Percentiles rank a stretch among this genome's conserved stretches.
Evolutionary conservation across 2,888 invertebrate genomes (phyloP).

Genomic region (Ditula angustiorana): DNA sequence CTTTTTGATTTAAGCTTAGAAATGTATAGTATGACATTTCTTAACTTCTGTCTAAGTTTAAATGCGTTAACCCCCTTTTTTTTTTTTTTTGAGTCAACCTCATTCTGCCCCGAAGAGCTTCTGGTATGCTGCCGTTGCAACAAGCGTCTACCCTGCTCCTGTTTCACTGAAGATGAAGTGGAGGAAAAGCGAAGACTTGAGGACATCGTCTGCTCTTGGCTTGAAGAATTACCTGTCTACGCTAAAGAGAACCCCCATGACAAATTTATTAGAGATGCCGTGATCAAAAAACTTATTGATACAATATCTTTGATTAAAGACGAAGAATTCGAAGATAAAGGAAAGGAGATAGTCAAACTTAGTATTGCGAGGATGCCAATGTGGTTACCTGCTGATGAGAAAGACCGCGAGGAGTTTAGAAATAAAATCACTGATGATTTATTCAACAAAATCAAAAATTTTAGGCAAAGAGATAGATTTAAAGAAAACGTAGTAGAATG

Average conservation of each 20-base stretch:
- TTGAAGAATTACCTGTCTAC: conserved; percentile 53
- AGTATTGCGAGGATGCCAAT: conserved; percentile 55
- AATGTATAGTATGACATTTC: too few species aligned
- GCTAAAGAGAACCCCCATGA: conserved; percentile 47
- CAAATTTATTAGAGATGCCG: conserved; percentile 46
- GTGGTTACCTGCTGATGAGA: conserved; percentile 53
- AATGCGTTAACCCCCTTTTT: too few species aligned
- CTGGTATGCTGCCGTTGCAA: neutral
- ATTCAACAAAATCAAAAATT: conserved; percentile 41
- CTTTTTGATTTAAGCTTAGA: too few species aligned
- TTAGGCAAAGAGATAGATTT: conserved; percentile 45
- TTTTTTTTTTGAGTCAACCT: conserved; percentile 11
- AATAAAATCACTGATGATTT: conserved; percentile 50
- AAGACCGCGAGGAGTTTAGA: conserved; percentile 49
- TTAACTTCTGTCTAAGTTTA: too few species aligned
- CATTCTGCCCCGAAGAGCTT: neutral
- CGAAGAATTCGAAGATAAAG: conserved; percentile 47
- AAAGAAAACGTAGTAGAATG: conserved; percentile 45
- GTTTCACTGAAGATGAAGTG: conserved; percentile 25
- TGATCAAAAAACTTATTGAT: conserved; percentile 46
- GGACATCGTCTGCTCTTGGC: conserved; percentile 50
- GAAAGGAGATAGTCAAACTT: conserved; percentile 45
- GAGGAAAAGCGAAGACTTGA: conserved; percentile 43
- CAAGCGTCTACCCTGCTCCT: neutral
- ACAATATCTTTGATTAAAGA: conserved; percentile 45